These are phyloP conservation scores for Typhlichthys eigenmanni DNA, from an alignment of 2,797 vertebrate genomes.

Conservation along the genomic window DNA sequence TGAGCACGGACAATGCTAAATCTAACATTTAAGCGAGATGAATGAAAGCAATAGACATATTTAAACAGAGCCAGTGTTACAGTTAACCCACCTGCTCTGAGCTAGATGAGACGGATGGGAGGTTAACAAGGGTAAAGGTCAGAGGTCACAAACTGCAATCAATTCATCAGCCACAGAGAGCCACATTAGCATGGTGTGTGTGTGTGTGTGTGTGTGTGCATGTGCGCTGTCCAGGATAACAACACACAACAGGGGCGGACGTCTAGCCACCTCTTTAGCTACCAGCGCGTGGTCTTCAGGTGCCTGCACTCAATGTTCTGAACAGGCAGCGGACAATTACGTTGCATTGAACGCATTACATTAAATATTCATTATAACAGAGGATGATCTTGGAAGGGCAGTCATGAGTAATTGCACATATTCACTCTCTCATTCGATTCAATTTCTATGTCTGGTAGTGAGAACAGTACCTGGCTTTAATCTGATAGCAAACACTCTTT, in stretches of 20 bases:
- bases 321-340: background rate
- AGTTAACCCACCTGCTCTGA: conserved; percentile 63
- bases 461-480: background rate
- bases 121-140: conserved; percentile 58
- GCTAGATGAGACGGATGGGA: conserved; percentile 1
- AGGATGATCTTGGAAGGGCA: background rate
- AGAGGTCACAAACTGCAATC: conserved; percentile 74
- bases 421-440: background rate
- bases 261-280: conserved; percentile 6
- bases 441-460: background rate
- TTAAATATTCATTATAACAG: background rate
- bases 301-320: background rate
- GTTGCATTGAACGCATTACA: no score
- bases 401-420: background rate
- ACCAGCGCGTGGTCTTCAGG: background rate
- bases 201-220: conserved; percentile 4
- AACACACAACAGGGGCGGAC: conserved; percentile 33
- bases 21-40: background rate
- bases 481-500: conserved; percentile 1
- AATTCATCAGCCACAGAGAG: conserved; percentile 55
- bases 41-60: conserved; percentile 13
- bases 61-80: conserved; percentile 40
- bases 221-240: conserved; percentile 12
- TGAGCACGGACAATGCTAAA: conserved; percentile 10
- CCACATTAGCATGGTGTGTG: conserved; percentile 37